Evolutionary conservation across 2,888 invertebrate species (phyloP), one percentile per base, ranked within the genome.

Genomic region (Ennomos quercinarius): DNA sequence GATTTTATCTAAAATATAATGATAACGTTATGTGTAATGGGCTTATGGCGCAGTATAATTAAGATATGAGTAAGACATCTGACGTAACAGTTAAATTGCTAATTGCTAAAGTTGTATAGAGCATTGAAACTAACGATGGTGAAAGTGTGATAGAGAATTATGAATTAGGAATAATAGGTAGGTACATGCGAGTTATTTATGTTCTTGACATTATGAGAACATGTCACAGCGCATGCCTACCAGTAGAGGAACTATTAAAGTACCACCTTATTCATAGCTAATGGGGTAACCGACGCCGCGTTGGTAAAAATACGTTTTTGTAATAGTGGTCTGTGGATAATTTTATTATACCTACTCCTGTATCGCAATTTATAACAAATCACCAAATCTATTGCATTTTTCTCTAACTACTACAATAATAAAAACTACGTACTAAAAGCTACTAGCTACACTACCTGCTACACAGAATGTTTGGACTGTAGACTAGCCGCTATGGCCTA

Each of bases 31-130:
- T 27, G 6, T 39, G 34, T 35, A 40, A 40, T 40, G 12, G 17
- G 27, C 27, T 46, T 36, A 45, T 38, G 54, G 9, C 44, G 17
- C 35, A 44, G 13, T 34, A 10, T 45, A 48, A 49, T 40, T 40
- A 49, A 49, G 40, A 38, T 38, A 51, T 47, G 41, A 41, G 41
- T 47, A 17, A 36, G 39, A 40, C 12, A 36, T 35, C 27, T 60
- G 50, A 46, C 43, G 55, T 11, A 60, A 60, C 42, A n/a, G 44
- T 40, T 13, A 10, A n/a, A n/a, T n/a, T n/a, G n/a, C 34, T 60
- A 55, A 55, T 55, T 60, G 55, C 46, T 60, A 43, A 55, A 60
- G 41, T 60, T 55, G 47, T 39, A 55, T 11, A 10, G 43, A 51
- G 41, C 49, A 13, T 34, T 50, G 45, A 47, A 50, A 45, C 39